These are phyloP conservation scores for Galerucella pusilla DNA, from an alignment of 2,888 invertebrate species.

Conservation along the genomic window DNA sequence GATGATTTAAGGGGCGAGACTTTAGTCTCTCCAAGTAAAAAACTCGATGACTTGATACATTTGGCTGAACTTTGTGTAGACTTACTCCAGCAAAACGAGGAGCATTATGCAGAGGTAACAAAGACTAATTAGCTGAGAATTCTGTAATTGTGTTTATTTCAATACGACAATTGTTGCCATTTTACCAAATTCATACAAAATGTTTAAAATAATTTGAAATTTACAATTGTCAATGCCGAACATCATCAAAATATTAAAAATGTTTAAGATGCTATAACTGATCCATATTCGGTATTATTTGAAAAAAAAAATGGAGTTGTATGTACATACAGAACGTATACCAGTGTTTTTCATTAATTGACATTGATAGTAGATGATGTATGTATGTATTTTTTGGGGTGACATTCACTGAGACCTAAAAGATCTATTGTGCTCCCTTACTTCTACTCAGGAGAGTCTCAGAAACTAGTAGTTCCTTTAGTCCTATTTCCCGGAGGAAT, in stretches of 20 bases:
- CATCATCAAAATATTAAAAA: background rate
- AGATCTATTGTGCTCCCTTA: too few relatives aligned
- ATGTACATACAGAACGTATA: too few relatives aligned
- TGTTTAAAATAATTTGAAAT: background rate
- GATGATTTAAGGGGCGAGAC: constrained; percentile 86
- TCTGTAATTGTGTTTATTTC: background rate
- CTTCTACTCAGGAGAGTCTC: too few relatives aligned
- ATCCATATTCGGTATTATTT: too few relatives aligned
- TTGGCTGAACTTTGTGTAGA: constrained; percentile 98
- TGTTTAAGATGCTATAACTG: too few relatives aligned
- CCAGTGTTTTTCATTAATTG: too few relatives aligned
- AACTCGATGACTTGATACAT: constrained; percentile 95
- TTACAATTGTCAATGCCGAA: background rate
- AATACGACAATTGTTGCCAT: background rate
- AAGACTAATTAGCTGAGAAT: background rate
- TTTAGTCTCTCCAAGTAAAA: constrained; percentile 86
- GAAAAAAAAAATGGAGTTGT: too few relatives aligned
- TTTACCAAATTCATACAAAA: constrained; percentile 1
- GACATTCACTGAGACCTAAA: too few relatives aligned
- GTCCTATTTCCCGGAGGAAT: too few relatives aligned
- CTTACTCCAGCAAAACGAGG: constrained; percentile 98
- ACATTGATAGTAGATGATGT: too few relatives aligned
- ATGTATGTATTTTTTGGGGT: too few relatives aligned
- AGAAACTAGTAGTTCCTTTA: too few relatives aligned
- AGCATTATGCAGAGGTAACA: constrained; percentile 98